A percentile compares a stretch with the other conserved stretches of the same genome.
phyloP scores from a whole-genome alignment of 2,888 invertebrate species.

The Coleophora deauratella region DNA sequence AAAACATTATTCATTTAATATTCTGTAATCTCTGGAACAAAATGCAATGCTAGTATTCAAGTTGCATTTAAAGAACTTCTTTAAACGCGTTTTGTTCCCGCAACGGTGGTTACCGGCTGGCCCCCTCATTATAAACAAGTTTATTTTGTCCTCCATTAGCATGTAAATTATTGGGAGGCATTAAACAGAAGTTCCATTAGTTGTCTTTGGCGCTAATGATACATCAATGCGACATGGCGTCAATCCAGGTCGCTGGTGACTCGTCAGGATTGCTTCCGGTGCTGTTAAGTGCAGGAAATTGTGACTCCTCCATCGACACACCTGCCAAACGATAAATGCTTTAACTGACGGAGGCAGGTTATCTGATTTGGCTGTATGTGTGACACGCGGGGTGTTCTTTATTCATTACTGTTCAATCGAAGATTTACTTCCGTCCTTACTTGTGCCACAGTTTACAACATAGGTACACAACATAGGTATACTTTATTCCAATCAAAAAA shows the following conservation, averaged over 20 bases:
- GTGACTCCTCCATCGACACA: conserved; percentile 66
- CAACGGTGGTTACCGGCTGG: too few relatives aligned
- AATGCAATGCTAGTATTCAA: too few relatives aligned
- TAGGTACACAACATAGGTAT: too few relatives aligned
- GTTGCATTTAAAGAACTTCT: too few relatives aligned
- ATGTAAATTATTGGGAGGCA: background rate
- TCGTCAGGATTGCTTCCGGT: conserved; percentile 71
- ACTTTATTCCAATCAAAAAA: too few relatives aligned
- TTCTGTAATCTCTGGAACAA: too few relatives aligned
- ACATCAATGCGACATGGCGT: conserved; percentile 40
- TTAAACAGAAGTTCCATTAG: conserved; percentile 16
- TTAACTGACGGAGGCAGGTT: conserved; percentile 14
- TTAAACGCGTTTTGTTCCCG: too few relatives aligned
- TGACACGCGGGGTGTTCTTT: too few relatives aligned
- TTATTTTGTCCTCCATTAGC: conserved; percentile 6
- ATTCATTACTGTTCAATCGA: conserved; percentile 15
- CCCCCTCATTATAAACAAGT: background rate
- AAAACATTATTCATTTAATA: too few relatives aligned
- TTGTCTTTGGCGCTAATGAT: conserved; percentile 44
- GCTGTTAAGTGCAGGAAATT: conserved; percentile 74
- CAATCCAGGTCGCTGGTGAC: conserved; percentile 66
- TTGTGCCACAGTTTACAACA: too few relatives aligned
- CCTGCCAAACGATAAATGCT: conserved; percentile 54
- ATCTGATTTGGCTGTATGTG: too few relatives aligned
- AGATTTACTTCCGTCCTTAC: too few relatives aligned